A percentile compares a stretch with the other conserved stretches of the same genome.
phyloP scores from a whole-genome alignment of 2,888 invertebrate species.

The Macaria liturata region DNA sequence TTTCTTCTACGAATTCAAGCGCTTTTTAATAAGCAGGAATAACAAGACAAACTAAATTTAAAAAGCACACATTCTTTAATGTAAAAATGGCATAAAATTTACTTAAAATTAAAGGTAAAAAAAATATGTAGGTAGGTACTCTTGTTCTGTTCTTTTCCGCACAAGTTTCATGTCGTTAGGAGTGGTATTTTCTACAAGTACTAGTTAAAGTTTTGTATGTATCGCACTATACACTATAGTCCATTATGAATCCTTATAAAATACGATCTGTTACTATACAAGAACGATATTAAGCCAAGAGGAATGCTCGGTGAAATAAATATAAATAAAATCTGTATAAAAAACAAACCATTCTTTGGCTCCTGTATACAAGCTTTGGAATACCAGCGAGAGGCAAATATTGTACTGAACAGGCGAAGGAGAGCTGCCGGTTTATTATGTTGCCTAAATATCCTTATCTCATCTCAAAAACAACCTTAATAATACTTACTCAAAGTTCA shows the following conservation, averaged over 20 bases:
- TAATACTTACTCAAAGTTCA: constrained; percentile 50
- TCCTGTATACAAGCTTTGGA: constrained; percentile 59
- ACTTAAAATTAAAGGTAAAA: too few relatives aligned
- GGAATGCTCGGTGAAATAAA: constrained; percentile 50
- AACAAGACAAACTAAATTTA: too few relatives aligned
- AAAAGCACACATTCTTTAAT: too few relatives aligned
- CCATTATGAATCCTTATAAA: constrained; percentile 39
- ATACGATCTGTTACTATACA: constrained; percentile 44
- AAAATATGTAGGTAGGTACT: too few relatives aligned
- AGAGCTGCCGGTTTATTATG: constrained; percentile 17
- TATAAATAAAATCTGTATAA: constrained; percentile 51
- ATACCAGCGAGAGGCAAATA: constrained; percentile 46
- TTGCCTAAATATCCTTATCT: constrained; percentile 46
- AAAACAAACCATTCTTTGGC: constrained; percentile 66
- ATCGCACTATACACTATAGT: constrained; percentile 35
- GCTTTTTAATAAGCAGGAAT: too few relatives aligned
- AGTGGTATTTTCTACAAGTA: too few relatives aligned
- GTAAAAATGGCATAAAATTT: too few relatives aligned
- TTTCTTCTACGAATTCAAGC: too few relatives aligned
- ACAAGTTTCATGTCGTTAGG: too few relatives aligned
- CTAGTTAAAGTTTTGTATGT: constrained; percentile 22
- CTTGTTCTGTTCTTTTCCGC: too few relatives aligned
- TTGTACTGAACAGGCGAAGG: constrained; percentile 70
- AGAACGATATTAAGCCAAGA: constrained; percentile 46
- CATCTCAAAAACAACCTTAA: constrained; percentile 52